Percentiles rank a stretch among this genome's conserved stretches.
Conservation (phyloP, 1,140 invertebrate genomes). For the Chrysoperla carnea region DNA sequence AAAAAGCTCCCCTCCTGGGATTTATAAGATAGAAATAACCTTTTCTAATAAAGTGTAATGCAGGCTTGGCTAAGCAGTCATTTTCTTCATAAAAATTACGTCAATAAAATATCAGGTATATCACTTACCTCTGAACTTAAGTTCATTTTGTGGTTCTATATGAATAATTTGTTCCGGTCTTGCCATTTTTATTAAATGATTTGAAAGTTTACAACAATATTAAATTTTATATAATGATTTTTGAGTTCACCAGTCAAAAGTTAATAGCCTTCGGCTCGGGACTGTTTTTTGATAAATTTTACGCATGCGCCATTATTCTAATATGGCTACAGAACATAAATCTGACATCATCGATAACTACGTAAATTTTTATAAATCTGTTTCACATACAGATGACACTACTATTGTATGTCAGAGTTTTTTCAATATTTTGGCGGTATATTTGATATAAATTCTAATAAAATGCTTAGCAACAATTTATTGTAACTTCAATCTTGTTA, state of each 20-base stretch:
- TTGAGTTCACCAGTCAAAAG: background rate
- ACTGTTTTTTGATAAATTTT: conserved; percentile 1
- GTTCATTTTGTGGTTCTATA: conserved; percentile 52
- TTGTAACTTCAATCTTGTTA: too few species aligned
- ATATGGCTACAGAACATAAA: background rate
- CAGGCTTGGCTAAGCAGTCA: background rate
- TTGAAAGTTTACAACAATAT: background rate
- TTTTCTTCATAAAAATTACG: conserved; percentile 3
- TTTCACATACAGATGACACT: too few species aligned
- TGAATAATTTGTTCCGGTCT: conserved; percentile 45
- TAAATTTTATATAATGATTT: background rate
- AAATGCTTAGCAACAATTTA: too few species aligned
- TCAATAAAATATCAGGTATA: conserved; percentile 7
- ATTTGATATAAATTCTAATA: too few species aligned
- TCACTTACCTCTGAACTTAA: conserved; percentile 47
- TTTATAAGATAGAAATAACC: background rate
- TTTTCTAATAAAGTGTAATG: background rate
- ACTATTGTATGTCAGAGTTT: too few species aligned
- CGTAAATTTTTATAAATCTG: background rate
- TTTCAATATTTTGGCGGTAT: too few species aligned
- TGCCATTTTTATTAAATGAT: conserved; percentile 17
- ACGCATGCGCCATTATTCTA: background rate
- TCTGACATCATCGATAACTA: background rate
- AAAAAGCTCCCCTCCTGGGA: background rate
- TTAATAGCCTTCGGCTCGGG: too few species aligned